Conservation (phyloP, 2,888 invertebrate species). For the Stenodema calcarata region DNA sequence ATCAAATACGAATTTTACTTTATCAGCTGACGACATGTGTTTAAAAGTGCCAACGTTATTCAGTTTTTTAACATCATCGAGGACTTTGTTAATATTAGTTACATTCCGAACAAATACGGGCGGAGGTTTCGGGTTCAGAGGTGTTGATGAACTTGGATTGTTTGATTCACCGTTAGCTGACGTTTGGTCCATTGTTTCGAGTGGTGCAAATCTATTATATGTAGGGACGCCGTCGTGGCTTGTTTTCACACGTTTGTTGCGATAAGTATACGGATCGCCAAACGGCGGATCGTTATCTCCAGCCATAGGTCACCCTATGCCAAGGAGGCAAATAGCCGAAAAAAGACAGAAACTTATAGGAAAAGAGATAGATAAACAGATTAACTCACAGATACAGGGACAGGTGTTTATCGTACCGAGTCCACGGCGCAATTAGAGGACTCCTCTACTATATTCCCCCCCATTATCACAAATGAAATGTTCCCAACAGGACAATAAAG, state of each 20-base stretch:
- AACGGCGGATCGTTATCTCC: background rate
- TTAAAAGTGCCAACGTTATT: background rate
- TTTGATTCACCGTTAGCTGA: background rate
- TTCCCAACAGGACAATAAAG: too few species aligned
- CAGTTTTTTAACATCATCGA: background rate
- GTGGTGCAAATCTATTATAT: background rate
- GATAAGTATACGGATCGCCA: background rate
- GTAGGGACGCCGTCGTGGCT: background rate
- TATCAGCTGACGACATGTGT: background rate
- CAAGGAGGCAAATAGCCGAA: background rate
- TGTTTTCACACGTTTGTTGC: background rate
- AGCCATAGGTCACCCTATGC: background rate
- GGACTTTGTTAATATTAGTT: too few species aligned
- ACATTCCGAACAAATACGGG: too few species aligned
- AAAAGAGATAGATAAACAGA: background rate
- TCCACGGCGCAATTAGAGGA: background rate
- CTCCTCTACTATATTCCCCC: too few species aligned
- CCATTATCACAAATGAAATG: too few species aligned
- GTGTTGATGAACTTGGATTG: background rate
- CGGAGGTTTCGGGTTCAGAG: background rate
- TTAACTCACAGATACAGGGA: background rate
- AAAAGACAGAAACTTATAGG: background rate
- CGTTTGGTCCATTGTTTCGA: background rate
- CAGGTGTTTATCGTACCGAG: background rate
- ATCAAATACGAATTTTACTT: background rate